phyloP scores from a whole-genome alignment of 30 jellyfish, hydroid and myxozoan genomes.

The Rhopilema esculentum region DNA sequence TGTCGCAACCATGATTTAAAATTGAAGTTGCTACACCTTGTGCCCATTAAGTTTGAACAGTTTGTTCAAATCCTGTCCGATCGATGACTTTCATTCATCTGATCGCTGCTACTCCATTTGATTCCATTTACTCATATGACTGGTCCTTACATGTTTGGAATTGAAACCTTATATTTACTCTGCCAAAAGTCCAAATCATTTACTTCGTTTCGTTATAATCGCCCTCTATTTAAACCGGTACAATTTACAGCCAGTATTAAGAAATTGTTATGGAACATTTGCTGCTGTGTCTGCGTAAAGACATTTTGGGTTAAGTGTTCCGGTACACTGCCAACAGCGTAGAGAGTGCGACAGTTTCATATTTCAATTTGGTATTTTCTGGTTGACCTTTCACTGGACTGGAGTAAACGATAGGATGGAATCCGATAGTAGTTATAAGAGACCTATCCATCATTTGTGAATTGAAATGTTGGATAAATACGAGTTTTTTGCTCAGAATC shows the following conservation, averaged over 20 bases:
- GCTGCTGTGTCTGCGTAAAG: neutral
- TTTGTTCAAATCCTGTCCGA: no score
- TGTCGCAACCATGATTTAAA: no score
- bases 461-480: neutral
- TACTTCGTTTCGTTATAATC: no score
- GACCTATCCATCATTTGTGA: no score
- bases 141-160: neutral
- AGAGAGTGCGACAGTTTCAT: neutral
- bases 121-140: neutral
- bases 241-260: neutral
- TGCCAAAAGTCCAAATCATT: no score
- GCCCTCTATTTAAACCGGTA: neutral
- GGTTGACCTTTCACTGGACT: neutral
- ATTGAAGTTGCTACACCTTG: no score
- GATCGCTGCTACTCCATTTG: no score
- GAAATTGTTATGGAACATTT: no score
- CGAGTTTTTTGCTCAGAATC: neutral
- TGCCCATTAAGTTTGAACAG: no score
- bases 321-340: neutral
- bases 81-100: no score
- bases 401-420: neutral
- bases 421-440: no score
- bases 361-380: neutral
- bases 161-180: neutral
- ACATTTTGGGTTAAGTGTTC: neutral